A percentile compares a stretch with the other conserved stretches of the same genome.
Evolutionary conservation across 2,888 invertebrate genomes (phyloP).

Genomic region (Sussaba pulchella): DNA sequence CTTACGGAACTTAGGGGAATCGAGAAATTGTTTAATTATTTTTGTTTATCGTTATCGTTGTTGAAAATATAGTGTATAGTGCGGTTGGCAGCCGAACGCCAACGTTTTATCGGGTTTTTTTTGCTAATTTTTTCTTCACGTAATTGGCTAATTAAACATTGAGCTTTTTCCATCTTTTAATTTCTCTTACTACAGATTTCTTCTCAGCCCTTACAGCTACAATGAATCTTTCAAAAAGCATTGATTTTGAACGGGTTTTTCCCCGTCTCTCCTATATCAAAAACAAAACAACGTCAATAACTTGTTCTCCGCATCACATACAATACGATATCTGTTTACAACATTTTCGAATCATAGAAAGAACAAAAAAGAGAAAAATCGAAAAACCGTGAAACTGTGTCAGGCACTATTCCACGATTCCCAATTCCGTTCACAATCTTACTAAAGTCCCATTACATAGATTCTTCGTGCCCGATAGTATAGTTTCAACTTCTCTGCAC

Average conservation of each 20-base stretch:
- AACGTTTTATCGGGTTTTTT: conserved; percentile 5
- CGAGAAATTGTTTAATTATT: too few species aligned
- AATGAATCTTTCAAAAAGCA: too few species aligned
- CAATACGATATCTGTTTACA: too few species aligned
- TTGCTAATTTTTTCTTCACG: neutral
- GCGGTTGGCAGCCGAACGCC: conserved; percentile 6
- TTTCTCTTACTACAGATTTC: neutral
- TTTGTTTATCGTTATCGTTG: neutral
- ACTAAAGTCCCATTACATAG: neutral
- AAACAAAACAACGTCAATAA: too few species aligned
- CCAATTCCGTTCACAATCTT: neutral
- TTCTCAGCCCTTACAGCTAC: neutral
- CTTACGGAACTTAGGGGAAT: too few species aligned
- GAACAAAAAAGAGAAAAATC: too few species aligned
- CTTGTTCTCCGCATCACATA: too few species aligned
- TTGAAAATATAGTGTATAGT: neutral
- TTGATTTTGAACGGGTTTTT: too few species aligned
- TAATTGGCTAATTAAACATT: conserved; percentile 19
- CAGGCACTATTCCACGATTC: neutral
- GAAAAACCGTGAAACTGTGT: too few species aligned
- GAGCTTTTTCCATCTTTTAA: neutral
- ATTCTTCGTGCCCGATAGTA: neutral
- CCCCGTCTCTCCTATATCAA: too few species aligned
- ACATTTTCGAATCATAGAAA: too few species aligned
- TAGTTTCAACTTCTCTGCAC: neutral